Evolutionary conservation across 2,797 vertebrate genomes (phyloP).

Genomic region (Echeneis naucrates): DNA sequence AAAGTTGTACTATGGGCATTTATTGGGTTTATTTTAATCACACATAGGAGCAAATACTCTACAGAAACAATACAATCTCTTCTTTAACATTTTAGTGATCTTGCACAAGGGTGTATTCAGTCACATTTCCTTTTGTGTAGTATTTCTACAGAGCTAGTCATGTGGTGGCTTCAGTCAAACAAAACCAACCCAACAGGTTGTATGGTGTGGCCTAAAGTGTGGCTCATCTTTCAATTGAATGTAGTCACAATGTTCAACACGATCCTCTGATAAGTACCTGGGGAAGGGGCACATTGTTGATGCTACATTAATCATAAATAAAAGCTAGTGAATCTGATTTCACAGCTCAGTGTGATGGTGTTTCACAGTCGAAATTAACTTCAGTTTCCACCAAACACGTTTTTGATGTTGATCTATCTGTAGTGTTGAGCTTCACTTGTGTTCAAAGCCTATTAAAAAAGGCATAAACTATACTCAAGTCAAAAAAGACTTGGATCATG

Average conservation of each 20-base stretch:
- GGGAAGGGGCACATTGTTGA: not conserved
- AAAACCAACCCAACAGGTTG: slow-evolving; percentile 45
- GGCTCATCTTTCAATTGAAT: slow-evolving; percentile 22
- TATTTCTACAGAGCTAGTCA: slow-evolving; percentile 27
- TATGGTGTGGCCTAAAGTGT: slow-evolving; percentile 25
- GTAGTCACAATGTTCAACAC: slow-evolving; percentile 15
- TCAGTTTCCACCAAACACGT: not conserved
- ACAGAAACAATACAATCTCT: no score
- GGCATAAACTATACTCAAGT: not conserved
- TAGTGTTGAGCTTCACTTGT: not conserved
- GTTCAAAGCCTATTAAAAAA: not conserved
- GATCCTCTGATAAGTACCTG: slow-evolving; percentile 1
- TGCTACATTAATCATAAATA: slow-evolving; percentile 1
- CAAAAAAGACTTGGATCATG: slow-evolving; percentile 6
- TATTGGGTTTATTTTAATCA: not conserved
- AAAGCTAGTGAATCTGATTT: slow-evolving; percentile 17
- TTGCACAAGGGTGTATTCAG: not conserved
- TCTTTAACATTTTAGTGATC: not conserved
- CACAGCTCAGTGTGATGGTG: slow-evolving; percentile 1
- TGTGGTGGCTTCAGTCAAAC: slow-evolving; percentile 33
- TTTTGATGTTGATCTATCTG: not conserved
- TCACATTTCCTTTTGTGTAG: not conserved
- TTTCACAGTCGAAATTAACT: slow-evolving; percentile 6
- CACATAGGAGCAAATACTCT: not conserved
- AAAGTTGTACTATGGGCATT: not conserved